Percentiles rank a stretch among this genome's conserved stretches.
These are phyloP conservation scores for Vanessa atalanta DNA, from an alignment of 1,140 invertebrate species.

Conservation along the genomic window DNA sequence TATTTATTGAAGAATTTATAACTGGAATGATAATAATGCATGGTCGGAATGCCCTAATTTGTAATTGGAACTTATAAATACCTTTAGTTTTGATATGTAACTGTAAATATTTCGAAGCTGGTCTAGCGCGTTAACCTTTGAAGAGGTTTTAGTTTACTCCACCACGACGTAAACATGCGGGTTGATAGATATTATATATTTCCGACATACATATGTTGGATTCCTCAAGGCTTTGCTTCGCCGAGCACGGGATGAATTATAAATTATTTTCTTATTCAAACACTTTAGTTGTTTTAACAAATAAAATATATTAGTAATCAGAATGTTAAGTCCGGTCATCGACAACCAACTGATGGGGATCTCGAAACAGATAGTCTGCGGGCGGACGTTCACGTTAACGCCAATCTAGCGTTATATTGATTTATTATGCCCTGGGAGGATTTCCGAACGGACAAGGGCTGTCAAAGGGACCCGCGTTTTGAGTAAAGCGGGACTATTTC, in stretches of 20 bases:
- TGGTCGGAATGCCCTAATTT: neutral
- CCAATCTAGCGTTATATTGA: slow-evolving; percentile 33
- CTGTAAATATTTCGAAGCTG: neutral
- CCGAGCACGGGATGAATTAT: no score
- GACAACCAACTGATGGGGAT: slow-evolving; percentile 2
- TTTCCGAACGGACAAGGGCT: slow-evolving; percentile 2
- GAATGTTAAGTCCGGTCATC: slow-evolving; percentile 9
- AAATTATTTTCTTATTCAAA: neutral
- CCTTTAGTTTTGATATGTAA: neutral
- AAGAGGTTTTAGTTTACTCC: no score
- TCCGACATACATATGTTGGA: no score
- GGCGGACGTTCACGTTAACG: slow-evolving; percentile 28
- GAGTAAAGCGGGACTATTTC: neutral
- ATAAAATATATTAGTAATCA: neutral
- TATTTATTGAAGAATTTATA: neutral
- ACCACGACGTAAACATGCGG: no score
- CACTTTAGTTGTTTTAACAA: neutral
- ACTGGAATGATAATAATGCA: neutral
- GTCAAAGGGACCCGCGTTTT: neutral
- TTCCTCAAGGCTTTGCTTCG: no score
- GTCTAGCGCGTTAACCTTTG: no score
- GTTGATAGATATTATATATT: no score
- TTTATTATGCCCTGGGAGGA: slow-evolving; percentile 21
- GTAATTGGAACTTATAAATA: neutral
- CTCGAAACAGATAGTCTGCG: slow-evolving; percentile 23